phyloP scores from a whole-genome alignment of 2,113 vertebrate genomes.

The Nematolebias whitei region DNA sequence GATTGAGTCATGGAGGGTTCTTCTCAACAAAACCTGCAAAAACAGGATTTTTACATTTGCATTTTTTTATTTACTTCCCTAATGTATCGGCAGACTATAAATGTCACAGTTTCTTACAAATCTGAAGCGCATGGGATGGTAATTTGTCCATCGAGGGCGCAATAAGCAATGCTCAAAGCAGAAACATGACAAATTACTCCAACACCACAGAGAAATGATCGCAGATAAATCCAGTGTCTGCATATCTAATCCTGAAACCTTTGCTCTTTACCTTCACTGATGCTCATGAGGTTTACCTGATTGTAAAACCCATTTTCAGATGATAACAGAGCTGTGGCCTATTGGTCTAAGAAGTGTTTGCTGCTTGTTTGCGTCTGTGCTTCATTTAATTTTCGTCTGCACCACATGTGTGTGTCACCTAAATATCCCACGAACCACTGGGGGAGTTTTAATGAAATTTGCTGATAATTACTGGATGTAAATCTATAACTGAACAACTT shows the following conservation, averaged over 20 bases:
- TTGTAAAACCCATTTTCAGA: not conserved
- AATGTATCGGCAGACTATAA: not conserved
- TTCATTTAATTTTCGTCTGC: not conserved
- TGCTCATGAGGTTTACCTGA: not conserved
- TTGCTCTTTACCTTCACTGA: slow-evolving; percentile 6
- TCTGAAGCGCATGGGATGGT: not conserved
- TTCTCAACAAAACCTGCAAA: not conserved
- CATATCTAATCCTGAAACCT: not conserved
- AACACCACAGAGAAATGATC: not conserved
- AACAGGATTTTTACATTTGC: not conserved
- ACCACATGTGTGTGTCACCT: no score
- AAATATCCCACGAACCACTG: no score
- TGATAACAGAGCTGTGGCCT: not conserved
- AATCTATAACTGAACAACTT: no score
- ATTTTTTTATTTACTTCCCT: not conserved
- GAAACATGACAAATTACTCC: not conserved
- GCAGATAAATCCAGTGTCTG: not conserved
- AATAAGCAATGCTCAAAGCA: not conserved
- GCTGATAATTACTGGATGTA: not conserved
- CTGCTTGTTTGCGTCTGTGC: not conserved
- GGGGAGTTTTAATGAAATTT: no score
- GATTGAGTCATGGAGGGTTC: not conserved
- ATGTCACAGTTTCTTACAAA: not conserved
- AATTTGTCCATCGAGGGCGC: not conserved
- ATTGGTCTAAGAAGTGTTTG: not conserved